Evolutionary conservation across 2,888 invertebrate species (phyloP), one percentile per base, ranked within the genome.

Genomic region (Argynnis bischoffii): DNA sequence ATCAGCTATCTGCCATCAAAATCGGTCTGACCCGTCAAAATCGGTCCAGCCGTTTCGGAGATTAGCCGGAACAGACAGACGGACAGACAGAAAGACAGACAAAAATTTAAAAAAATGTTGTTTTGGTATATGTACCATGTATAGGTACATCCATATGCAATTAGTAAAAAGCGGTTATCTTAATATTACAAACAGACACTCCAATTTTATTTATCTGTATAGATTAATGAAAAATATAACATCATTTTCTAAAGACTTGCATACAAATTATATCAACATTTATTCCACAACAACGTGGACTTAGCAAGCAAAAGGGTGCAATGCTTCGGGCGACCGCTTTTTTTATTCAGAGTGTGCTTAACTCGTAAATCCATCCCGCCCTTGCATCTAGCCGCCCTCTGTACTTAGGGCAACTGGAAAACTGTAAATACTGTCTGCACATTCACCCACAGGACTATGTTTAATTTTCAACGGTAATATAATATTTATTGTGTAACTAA

Each of bases 391-490:
- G 51, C 51, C 61, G 61, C 61, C 61, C 61, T 35, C 8, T 35
- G 51, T 16, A 51, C 50, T 61, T 51, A 41, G 61, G 51, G 35
- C 50, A 50, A 61, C 47, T 57, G 57, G 18, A 57, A 57, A 47
- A 47, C 26, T 48, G 48, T 48, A 48, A 59, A 59, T 48, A 48
- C 59, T 35, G 61, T 61, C 61, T 61, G 61, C 53, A 61, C 18
- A 21, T 51, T 26, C 18, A 16, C 16, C 50, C n/a, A 51, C n/a
- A 16, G 16, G 8, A 41, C 15, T 51, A 16, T 51, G 50, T 51
- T 51, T 15, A 51, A 51, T 51, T 51, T 51, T 16, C 16, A 51
- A 51, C 35, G 35, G 2, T 41, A 41, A 41, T 41, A 41, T 11
- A 41, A 41, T 41, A 41, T 41, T 41, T 41, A 41, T 41, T 41